A percentile compares a stretch with the other conserved stretches of the same genome.
These are phyloP conservation scores for Anguilla marmorata DNA, from an alignment of 2,797 vertebrate genomes.

Conservation along the genomic window DNA sequence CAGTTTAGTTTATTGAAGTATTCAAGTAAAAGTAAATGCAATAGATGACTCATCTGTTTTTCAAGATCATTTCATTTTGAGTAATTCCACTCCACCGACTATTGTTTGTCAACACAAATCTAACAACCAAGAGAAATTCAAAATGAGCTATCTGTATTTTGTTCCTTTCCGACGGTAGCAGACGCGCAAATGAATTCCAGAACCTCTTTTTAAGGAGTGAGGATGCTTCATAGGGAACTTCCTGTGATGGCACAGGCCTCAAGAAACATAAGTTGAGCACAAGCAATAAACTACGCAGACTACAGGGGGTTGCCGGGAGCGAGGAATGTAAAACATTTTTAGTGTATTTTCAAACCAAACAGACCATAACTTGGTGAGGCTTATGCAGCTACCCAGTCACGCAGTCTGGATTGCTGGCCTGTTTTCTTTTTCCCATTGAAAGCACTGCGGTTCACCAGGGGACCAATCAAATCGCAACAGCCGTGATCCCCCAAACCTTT, in stretches of 20 bases:
- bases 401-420: background rate
- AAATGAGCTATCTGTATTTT: background rate
- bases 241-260: background rate
- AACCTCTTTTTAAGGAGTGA: background rate
- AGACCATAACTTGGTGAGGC: background rate
- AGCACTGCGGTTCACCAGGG: background rate
- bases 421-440: background rate
- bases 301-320: background rate
- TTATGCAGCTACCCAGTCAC: background rate
- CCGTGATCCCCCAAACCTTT: background rate
- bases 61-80: background rate
- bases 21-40: background rate
- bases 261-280: background rate
- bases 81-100: background rate
- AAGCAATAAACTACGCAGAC: background rate
- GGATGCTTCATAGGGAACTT: background rate
- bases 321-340: constrained; percentile 17
- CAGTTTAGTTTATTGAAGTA: background rate
- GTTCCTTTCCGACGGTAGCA: background rate
- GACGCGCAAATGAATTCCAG: background rate
- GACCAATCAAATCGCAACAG: background rate
- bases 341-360: constrained; percentile 23
- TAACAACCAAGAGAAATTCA: background rate
- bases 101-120: background rate
- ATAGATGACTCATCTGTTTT: background rate